Base-by-base conservation (phyloP, 1,140 invertebrate genomes). In the Nephila pilipes region DNA sequence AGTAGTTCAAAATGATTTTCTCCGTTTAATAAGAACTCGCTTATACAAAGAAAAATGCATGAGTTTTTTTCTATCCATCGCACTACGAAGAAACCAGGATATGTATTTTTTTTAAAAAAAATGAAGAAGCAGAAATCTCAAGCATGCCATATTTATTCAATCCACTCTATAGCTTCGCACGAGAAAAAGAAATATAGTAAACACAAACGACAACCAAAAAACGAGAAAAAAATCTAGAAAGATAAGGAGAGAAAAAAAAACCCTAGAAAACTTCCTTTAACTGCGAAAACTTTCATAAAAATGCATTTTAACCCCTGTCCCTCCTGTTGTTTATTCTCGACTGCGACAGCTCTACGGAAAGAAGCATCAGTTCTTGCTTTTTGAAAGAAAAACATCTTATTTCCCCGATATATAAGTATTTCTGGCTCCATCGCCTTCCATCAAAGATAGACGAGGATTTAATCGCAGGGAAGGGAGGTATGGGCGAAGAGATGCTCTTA, bases 391-490 rank as follows among this genome's bases (percentile, higher is more conserved):
- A 75, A 75, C 65, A 75, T 29, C 29, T 29, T 6, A 75, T 75
- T 75, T 75, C 29, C 69, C 16, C 16, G 32, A 36, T 75, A 75
- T 75, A 75, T 75, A n/a, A n/a, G n/a, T n/a, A 75, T 75, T 75
- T 75, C 32, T 25, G 32, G 69, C 29, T 75, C 29, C 69, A 75
- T 75, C 69, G 29, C 69, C 18, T 29, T 36, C 16, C 20, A 75
- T 75, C 69, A 75, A 75, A 75, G 69, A 75, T 75, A 75, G 29
- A 36, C 16, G 25, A 36, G 29, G 6, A 14, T 29, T 75, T 75
- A 75, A 75, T 75, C 69, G 69, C 29, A 22, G 29, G 32, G 29
- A 14, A 18, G 18, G 16, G 16, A 18, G 69, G 69, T 29, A 60
- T 14, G 58, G 32, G 32, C 14, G 32, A 29, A 32, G 32, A 32